Evolutionary conservation across 2,113 vertebrate species (phyloP).

Genomic region (Sturnira hondurensis): DNA sequence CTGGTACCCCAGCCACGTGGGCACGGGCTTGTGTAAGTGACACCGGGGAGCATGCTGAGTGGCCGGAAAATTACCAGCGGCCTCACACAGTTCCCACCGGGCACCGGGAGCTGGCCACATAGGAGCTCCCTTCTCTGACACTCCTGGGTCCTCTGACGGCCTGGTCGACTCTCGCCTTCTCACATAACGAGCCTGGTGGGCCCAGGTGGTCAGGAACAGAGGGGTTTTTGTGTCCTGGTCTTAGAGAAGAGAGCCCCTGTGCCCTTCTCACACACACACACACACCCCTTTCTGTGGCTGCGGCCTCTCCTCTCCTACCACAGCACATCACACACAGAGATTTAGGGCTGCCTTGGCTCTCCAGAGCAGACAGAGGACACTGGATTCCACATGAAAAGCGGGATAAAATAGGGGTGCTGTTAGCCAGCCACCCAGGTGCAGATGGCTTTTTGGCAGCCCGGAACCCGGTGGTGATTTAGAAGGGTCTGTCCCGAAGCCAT

Average conservation of each 20-base stretch:
- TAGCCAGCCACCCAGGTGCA: slow-evolving; percentile 60
- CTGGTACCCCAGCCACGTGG: slow-evolving; percentile 15
- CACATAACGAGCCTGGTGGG: neutral
- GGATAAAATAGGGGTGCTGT: slow-evolving; percentile 60
- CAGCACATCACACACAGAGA: slow-evolving; percentile 34
- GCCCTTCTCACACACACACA: slow-evolving; percentile 37
- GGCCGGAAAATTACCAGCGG: slow-evolving; percentile 59
- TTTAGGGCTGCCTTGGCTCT: neutral
- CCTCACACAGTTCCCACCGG: neutral
- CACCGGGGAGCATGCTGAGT: neutral
- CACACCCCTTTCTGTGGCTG: neutral
- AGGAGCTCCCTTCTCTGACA: slow-evolving; percentile 27
- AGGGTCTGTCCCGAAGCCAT: slow-evolving; percentile 50
- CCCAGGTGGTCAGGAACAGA: slow-evolving; percentile 65
- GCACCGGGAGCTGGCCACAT: neutral
- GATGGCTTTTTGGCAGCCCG: slow-evolving; percentile 32
- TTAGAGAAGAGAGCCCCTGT: slow-evolving; percentile 27
- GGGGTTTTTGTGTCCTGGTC: slow-evolving; percentile 47
- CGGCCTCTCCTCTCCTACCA: neutral
- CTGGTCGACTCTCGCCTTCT: neutral
- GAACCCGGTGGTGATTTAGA: neutral
- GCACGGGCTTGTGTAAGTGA: neutral
- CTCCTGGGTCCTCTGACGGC: neutral
- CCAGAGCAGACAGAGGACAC: neutral
- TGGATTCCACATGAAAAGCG: slow-evolving; percentile 13